These are phyloP conservation scores for Cylloceria caligata DNA, from an alignment of 2,888 invertebrate genomes.

Conservation along the genomic window DNA sequence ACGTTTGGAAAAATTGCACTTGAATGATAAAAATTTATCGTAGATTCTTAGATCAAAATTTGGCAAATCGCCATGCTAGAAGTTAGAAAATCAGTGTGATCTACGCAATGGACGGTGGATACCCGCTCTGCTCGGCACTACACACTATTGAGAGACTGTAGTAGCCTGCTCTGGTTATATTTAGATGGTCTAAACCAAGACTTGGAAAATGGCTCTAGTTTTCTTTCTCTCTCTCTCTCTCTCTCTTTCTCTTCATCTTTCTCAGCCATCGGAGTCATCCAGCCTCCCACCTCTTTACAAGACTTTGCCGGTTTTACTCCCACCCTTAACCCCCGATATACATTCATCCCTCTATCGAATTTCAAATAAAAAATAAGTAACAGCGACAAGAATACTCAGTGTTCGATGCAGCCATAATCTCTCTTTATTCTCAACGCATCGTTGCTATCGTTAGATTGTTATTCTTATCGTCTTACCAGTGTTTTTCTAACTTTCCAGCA, in stretches of 20 bases:
- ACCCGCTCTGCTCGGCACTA: slow-evolving; percentile 77
- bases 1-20: slow-evolving; percentile 17
- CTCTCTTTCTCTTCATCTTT: slow-evolving; percentile 49
- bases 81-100: slow-evolving; percentile 80
- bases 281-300: slow-evolving; percentile 57
- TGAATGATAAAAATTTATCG: slow-evolving; percentile 69
- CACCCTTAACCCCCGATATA: slow-evolving; percentile 5
- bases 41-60: slow-evolving; percentile 76
- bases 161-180: slow-evolving; percentile 80
- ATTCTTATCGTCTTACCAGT: too few relatives aligned
- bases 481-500: too few relatives aligned
- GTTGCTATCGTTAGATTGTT: too few relatives aligned
- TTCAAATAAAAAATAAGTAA: slow-evolving; percentile 23
- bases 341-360: slow-evolving; percentile 22
- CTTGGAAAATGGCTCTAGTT: slow-evolving; percentile 83
- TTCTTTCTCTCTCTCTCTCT: slow-evolving; percentile 71
- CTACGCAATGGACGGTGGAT: slow-evolving; percentile 77
- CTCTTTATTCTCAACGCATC: slow-evolving; percentile 23
- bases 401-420: not conserved
- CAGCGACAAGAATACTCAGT: slow-evolving; percentile 6
- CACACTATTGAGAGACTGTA: slow-evolving; percentile 80
- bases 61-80: slow-evolving; percentile 79
- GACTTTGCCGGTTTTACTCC: slow-evolving; percentile 36
- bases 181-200: slow-evolving; percentile 84
- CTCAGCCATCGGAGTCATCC: slow-evolving; percentile 50